Evolutionary conservation across 1,140 invertebrate genomes (phyloP).

Genomic region (Hydropsyche tenuis): DNA sequence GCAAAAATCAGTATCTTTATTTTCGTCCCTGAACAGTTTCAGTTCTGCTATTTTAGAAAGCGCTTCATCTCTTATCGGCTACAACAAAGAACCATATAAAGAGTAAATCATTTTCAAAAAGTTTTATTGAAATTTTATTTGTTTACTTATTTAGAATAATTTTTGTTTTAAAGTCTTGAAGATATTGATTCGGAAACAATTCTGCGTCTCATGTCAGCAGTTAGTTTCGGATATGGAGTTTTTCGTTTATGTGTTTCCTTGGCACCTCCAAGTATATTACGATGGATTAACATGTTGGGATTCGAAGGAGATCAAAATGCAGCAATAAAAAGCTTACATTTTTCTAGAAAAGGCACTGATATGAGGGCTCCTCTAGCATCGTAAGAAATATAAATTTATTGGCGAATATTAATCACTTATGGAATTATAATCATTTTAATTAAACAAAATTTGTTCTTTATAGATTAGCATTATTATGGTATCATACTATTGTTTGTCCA

Average conservation of each 20-base stretch:
- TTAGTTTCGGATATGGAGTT: conserved; percentile 77
- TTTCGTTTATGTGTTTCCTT: conserved; percentile 76
- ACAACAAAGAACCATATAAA: conserved; percentile 42
- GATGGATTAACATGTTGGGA: conserved; percentile 74
- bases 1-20: conserved; percentile 43
- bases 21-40: conserved; percentile 46
- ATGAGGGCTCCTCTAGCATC: conserved; percentile 77
- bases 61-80: conserved; percentile 46
- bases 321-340: conserved; percentile 70
- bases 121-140: no score
- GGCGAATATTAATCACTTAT: not conserved
- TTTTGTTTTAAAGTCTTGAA: conserved; percentile 36
- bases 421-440: conserved; percentile 4
- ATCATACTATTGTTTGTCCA: conserved; percentile 75
- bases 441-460: conserved; percentile 35
- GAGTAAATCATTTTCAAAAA: conserved; percentile 38
- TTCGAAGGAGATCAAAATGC: conserved; percentile 71
- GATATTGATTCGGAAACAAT: conserved; percentile 62
- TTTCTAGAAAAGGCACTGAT: conserved; percentile 69
- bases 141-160: not conserved
- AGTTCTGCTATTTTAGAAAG: conserved; percentile 47
- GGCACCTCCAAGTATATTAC: conserved; percentile 71
- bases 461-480: conserved; percentile 75
- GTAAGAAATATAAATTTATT: conserved; percentile 56
- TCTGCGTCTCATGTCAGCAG: conserved; percentile 69